Evolutionary conservation across 2,797 vertebrate genomes (phyloP).

Genomic region (Eospalax fontanierii): DNA sequence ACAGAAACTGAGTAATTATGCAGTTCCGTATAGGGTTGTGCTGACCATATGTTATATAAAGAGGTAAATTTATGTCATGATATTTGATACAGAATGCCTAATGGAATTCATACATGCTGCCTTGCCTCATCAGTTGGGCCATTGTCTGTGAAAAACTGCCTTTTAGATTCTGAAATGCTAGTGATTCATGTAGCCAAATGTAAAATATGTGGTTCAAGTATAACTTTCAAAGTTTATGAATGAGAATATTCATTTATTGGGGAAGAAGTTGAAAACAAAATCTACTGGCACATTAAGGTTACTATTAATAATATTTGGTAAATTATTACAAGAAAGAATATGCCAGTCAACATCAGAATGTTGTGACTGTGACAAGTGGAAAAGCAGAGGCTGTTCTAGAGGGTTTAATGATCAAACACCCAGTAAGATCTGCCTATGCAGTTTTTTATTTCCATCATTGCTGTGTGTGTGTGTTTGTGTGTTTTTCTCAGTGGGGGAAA

Average conservation of each 20-base stretch:
- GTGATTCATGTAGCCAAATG: neutral
- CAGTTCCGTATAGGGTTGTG: neutral
- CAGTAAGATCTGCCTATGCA: neutral
- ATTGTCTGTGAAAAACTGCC: neutral
- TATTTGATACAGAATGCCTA: neutral
- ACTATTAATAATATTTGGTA: neutral
- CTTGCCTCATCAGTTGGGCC: neutral
- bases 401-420: neutral
- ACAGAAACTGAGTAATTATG: neutral
- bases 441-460: neutral
- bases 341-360: neutral
- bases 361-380: neutral
- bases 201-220: neutral
- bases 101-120: neutral
- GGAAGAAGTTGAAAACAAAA: neutral
- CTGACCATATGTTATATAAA: neutral
- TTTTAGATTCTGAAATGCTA: neutral
- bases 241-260: neutral
- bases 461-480: neutral
- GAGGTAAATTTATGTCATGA: neutral
- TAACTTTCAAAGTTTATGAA: neutral
- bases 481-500: neutral
- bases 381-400: neutral
- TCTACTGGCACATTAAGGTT: neutral
- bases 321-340: conserved; percentile 3